These are phyloP conservation scores for Netelia inedita DNA, from an alignment of 2,888 invertebrate genomes.

Conservation along the genomic window DNA sequence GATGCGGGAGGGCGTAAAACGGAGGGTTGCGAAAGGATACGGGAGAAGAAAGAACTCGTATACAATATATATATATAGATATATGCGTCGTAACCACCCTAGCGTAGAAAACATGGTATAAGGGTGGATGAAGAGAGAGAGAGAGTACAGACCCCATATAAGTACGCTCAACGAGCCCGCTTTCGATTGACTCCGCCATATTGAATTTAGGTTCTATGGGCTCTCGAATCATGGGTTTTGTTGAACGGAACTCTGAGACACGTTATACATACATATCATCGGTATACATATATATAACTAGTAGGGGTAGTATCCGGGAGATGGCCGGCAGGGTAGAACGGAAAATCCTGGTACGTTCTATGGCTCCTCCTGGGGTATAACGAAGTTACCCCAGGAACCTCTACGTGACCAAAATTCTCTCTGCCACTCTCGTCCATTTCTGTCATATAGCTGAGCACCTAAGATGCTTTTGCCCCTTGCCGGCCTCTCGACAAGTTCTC, in stretches of 20 bases:
- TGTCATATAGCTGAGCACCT: not conserved
- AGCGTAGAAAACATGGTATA: conserved; percentile 12
- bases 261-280: conserved; percentile 70
- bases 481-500: not conserved
- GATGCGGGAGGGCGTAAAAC: conserved; percentile 49
- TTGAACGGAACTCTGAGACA: conserved; percentile 76
- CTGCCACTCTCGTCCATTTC: conserved; percentile 34
- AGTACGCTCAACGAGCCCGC: conserved; percentile 75
- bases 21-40: conserved; percentile 39
- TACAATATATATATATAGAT: conserved; percentile 2
- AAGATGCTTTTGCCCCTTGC: conserved; percentile 3
- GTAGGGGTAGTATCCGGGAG: conserved; percentile 50
- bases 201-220: conserved; percentile 84
- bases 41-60: conserved; percentile 42
- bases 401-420: conserved; percentile 82
- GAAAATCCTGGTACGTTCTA: conserved; percentile 70
- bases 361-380: conserved; percentile 76
- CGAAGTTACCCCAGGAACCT: conserved; percentile 77
- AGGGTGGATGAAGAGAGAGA: conserved; percentile 61
- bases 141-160: conserved; percentile 72
- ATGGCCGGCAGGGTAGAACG: conserved; percentile 33
- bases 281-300: conserved; percentile 23
- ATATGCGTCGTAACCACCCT: not conserved
- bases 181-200: conserved; percentile 84
- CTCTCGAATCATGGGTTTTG: conserved; percentile 80